phyloP scores from a whole-genome alignment of 2,888 invertebrate genomes.

The Pegoplata infirma region DNA sequence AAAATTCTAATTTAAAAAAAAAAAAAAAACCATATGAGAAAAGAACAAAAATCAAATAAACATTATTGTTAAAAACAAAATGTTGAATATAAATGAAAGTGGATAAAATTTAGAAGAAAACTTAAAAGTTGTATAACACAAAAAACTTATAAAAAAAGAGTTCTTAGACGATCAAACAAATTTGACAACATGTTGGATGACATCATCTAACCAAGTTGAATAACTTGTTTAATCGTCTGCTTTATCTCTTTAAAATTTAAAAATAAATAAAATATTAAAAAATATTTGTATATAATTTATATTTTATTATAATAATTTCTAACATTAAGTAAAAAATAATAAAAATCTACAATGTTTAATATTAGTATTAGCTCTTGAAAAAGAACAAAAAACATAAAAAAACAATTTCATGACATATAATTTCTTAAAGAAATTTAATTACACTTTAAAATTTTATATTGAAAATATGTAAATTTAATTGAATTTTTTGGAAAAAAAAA shows the following conservation, averaged over 20 bases:
- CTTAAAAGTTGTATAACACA: too few species aligned
- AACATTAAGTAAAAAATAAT: constrained; percentile 24
- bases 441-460: constrained; percentile 31
- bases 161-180: too few species aligned
- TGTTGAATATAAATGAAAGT: too few species aligned
- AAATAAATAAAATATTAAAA: too few species aligned
- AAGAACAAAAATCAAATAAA: constrained; percentile 1
- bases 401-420: constrained; percentile 28
- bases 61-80: constrained; percentile 7
- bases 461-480: constrained; percentile 2
- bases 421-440: constrained; percentile 57
- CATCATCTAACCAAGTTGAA: too few species aligned
- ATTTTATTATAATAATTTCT: constrained; percentile 23
- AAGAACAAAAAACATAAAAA: not conserved
- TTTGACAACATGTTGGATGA: too few species aligned
- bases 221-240: too few species aligned
- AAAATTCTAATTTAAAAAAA: not conserved
- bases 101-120: too few species aligned
- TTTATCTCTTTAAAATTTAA: too few species aligned
- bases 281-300: constrained; percentile 48
- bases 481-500: not conserved
- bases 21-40: too few species aligned
- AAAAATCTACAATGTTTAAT: constrained; percentile 16
- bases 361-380: constrained; percentile 23
- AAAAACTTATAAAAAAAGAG: too few species aligned